These are phyloP conservation scores for Steinernema hermaphroditum DNA, from an alignment of 2,888 invertebrate species.

Conservation along the genomic window DNA sequence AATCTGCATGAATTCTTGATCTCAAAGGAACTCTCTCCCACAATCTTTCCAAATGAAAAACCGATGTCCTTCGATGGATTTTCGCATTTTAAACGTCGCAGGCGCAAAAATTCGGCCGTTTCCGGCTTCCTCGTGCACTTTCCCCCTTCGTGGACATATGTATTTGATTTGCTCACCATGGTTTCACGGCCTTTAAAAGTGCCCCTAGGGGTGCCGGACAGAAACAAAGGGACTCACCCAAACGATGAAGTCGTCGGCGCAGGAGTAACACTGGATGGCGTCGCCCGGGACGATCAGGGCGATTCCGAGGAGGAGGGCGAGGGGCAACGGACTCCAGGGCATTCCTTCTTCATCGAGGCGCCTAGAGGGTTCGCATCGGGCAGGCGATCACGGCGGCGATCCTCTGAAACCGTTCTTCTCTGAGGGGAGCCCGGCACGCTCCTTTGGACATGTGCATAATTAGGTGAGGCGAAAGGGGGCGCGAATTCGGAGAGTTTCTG, in stretches of 20 bases:
- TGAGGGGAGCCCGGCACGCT: neutral
- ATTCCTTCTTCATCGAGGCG: constrained; percentile 24
- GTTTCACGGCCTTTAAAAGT: too few species aligned
- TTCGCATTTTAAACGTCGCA: too few species aligned
- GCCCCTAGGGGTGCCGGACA: too few species aligned
- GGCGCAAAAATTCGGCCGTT: too few species aligned
- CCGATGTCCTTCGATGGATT: too few species aligned
- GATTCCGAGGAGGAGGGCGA: neutral
- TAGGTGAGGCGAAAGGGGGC: neutral
- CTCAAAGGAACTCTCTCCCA: too few species aligned
- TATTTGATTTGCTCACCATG: too few species aligned
- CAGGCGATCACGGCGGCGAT: neutral
- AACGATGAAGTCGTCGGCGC: constrained; percentile 63
- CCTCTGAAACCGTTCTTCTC: constrained; percentile 17
- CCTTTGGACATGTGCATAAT: constrained; percentile 16
- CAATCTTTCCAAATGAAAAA: too few species aligned
- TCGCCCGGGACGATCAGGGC: neutral
- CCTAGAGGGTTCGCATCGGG: neutral
- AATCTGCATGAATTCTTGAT: too few species aligned
- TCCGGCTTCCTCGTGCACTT: too few species aligned
- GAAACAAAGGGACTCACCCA: too few species aligned
- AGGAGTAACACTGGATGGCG: constrained; percentile 57
- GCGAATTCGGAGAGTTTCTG: neutral
- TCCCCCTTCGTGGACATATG: too few species aligned
- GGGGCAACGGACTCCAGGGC: constrained; percentile 20